phyloP scores from a whole-genome alignment of 1,140 invertebrate genomes.

The Doryteuthis pealeii region DNA sequence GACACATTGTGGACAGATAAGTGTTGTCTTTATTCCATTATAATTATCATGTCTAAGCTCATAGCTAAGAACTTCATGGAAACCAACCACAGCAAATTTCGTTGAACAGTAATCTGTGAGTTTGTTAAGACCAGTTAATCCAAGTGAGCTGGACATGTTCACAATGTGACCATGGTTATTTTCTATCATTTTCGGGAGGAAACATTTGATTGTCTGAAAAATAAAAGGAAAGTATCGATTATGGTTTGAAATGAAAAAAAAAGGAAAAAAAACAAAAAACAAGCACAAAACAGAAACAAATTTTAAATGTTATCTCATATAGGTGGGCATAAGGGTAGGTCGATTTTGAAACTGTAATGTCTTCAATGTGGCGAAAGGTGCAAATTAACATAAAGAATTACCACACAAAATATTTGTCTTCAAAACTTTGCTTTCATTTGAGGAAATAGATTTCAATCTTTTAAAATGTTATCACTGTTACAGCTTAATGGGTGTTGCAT shows the following conservation, averaged over 20 bases:
- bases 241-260: constrained; percentile 18
- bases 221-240: no score
- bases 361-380: no score
- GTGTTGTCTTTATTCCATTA: constrained; percentile 78
- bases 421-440: no score
- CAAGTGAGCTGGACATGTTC: constrained; percentile 90
- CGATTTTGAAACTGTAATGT: no score
- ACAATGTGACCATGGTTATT: constrained; percentile 90
- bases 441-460: no score
- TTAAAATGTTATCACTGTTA: no score
- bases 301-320: background rate
- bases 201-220: constrained; percentile 59
- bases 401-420: no score
- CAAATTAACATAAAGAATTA: no score
- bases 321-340: background rate
- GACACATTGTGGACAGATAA: constrained; percentile 91
- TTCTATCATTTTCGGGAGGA: constrained; percentile 79
- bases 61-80: constrained; percentile 74
- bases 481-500: no score
- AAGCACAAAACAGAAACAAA: no score
- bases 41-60: constrained; percentile 44
- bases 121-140: constrained; percentile 71
- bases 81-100: constrained; percentile 89
- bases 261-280: background rate
- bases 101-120: constrained; percentile 83